Evolutionary conservation across 2,113 vertebrate species (phyloP), one percentile per base, ranked within the genome.

Genomic region (Sphyrna mokarran): DNA sequence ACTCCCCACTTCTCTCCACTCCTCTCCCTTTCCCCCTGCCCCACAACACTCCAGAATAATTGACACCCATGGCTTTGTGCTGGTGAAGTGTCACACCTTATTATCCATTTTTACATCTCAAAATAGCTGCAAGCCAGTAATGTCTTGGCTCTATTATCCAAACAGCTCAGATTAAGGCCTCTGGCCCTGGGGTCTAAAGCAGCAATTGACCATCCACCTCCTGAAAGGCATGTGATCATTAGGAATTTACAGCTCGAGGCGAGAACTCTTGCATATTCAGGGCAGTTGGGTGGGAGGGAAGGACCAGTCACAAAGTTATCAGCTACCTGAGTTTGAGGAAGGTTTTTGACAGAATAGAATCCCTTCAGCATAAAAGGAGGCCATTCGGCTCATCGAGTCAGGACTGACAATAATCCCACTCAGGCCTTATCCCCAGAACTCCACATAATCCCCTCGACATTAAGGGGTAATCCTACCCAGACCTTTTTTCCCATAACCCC

Each of bases 221-320:
- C 37, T 93, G 37, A 93, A 93, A 93, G 61, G 61, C 13, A 13
- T 26, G 29, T 61, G 87, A 23, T 1, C n/a, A 37, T 68, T 29
- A 43, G 89, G 89, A 93, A 66, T 66, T 93, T 93, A 93, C 37
- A 66, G 89, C 61, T 66, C 20, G 63, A 66, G 33, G 89, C 89
- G 13, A 93, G 33, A 93, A 93, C 37, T 63, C 61, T 93, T 66
- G 54, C 26, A 29, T 14, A n/a, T 90, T 90, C 54, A n/a, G 61
- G 3, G 9, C 33, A 66, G 1, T 63, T 33, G 16, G 16, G 40
- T 11, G 9, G 43, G 83, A 3, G 43, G 85, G 37, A 9, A 48
- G 83, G 40, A 23, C 13, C 16, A 43, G 29, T 23, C 48, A 33
- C 29, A 29, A 48, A 61, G 26, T 3, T 61, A 33, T 61, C 54